Evolutionary conservation across 1,140 invertebrate species (phyloP).

Genomic region (Drosophila sp.): DNA sequence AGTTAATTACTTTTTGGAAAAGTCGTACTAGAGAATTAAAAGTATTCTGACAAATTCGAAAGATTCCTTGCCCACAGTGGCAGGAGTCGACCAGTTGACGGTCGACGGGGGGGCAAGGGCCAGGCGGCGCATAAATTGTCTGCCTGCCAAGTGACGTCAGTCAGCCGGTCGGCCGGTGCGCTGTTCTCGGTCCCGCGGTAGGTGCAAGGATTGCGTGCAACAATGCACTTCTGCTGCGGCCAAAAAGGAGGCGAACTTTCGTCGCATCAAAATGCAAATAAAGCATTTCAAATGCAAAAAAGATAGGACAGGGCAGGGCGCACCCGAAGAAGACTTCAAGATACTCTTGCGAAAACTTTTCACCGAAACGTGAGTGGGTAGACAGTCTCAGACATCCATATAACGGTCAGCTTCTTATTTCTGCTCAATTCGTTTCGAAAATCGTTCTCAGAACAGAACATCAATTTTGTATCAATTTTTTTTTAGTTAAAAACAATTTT

Average conservation of each 20-base stretch:
- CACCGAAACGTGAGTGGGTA: slow-evolving; percentile 6
- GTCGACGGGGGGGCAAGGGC: slow-evolving; percentile 29
- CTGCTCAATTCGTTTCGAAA: slow-evolving; percentile 27
- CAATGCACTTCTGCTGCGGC: slow-evolving; percentile 67
- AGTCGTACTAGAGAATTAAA: too few species aligned
- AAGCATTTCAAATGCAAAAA: slow-evolving; percentile 73
- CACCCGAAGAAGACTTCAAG: background rate
- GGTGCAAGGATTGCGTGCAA: slow-evolving; percentile 77
- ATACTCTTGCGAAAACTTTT: background rate
- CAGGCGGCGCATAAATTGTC: slow-evolving; percentile 74
- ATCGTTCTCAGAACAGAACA: slow-evolving; percentile 57
- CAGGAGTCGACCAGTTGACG: background rate
- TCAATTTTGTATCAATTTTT: slow-evolving; percentile 79
- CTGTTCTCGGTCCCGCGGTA: slow-evolving; percentile 52
- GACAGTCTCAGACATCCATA: background rate
- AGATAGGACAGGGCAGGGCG: background rate
- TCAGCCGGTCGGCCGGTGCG: slow-evolving; percentile 47
- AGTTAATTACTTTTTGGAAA: too few species aligned
- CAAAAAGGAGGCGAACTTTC: slow-evolving; percentile 51
- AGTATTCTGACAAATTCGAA: too few species aligned
- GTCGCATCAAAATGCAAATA: slow-evolving; percentile 81
- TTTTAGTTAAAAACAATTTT: slow-evolving; percentile 55
- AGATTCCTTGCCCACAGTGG: background rate
- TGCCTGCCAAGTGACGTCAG: slow-evolving; percentile 77
- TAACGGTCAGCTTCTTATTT: slow-evolving; percentile 40